Evolutionary conservation across 2,797 vertebrate genomes (phyloP).

Genomic region (Gambelia wislizenii): DNA sequence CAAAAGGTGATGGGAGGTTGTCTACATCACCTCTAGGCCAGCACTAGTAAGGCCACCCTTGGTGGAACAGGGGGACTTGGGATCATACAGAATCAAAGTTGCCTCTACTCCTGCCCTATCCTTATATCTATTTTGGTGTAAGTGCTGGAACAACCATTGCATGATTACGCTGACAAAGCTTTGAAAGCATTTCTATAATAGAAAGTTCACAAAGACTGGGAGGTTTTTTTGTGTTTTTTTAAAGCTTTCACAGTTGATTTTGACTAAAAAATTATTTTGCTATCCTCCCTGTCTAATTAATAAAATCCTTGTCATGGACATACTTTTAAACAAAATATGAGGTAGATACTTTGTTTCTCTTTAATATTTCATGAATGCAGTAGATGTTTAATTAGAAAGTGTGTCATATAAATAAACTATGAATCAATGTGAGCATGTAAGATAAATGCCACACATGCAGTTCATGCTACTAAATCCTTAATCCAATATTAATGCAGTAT

Average conservation of each 20-base stretch:
- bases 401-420: conserved; percentile 60
- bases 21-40: too few species aligned
- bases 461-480: conserved; percentile 40
- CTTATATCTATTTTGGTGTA: too few species aligned
- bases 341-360: conserved; percentile 29
- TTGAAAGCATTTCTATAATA: not conserved
- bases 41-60: too few species aligned
- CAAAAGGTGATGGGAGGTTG: too few species aligned
- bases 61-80: too few species aligned
- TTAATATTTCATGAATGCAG: conserved; percentile 53
- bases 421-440: conserved; percentile 37
- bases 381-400: conserved; percentile 63
- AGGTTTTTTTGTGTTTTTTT: not conserved
- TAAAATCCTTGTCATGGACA: conserved; percentile 50
- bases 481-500: conserved; percentile 31
- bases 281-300: conserved; percentile 53
- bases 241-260: conserved; percentile 36
- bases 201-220: not conserved
- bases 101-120: too few species aligned
- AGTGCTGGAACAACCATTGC: too few species aligned
- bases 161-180: not conserved
- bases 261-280: conserved; percentile 47
- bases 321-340: conserved; percentile 53
- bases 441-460: conserved; percentile 39
- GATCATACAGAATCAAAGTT: too few species aligned